Base-by-base conservation (phyloP, 2,113 vertebrate species). In the Pseudonaja textilis region DNA sequence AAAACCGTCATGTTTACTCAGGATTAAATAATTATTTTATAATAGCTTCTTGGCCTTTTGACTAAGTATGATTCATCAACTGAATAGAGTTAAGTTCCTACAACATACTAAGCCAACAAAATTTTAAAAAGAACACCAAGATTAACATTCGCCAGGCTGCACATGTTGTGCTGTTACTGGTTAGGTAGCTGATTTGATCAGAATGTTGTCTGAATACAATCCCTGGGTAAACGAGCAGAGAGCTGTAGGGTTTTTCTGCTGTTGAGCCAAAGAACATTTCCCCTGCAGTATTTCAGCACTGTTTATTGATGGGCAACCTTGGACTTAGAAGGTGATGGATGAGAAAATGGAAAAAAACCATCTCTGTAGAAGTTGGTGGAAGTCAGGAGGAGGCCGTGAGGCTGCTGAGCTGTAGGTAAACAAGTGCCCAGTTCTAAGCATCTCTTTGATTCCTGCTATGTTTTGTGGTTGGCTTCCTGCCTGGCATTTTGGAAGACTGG, bases 321-420 rank as follows among this genome's bases (percentile, higher is more conserved):
- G 92, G 54, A 85, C 88, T 22, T 89, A 1, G 16, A 0, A 90
- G 90, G 91, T 88, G 0, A 3, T 16, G 81, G 59, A 92, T 92
- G 95, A 93, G 94, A 94, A 95, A 95, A 95, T 90, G 50, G 52
- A 42, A 42, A 81, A 96, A 81, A 96, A 87, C 20, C 26, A 61
- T 94, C 95, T 91, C 92, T 92, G 93, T 94, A 94, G 96, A 96
- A 96, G 93, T 95, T 92, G 92, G n/a, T 3, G 88, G 90, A 95
- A n/a, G 95, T 94, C 29, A 25, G 26, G 29, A 96, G 94, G 95
- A 95, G 93, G 95, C 93, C 90, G 94, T 55, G 16, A 14, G 3
- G 0, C 18, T 4, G 2, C 85, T 6, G 91, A 61, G 92, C 91
- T 39, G 92, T 22, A 39, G 50, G n/a, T 81, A n/a, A 25, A 1